phyloP scores from a whole-genome alignment of 2,797 vertebrate genomes.

The Danio kyathit region DNA sequence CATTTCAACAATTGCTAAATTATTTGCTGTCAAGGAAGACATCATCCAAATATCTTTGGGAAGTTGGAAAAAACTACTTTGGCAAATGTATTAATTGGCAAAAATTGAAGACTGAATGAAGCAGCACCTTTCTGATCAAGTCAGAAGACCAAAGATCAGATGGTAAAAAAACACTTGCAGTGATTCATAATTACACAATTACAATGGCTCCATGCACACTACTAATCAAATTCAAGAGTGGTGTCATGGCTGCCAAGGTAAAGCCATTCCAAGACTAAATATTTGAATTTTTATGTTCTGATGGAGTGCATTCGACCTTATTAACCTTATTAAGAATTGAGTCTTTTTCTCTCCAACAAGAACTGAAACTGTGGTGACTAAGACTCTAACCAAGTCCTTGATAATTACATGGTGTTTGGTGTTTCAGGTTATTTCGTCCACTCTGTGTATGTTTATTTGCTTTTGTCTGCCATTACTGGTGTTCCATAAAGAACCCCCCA shows the following conservation, averaged over 20 bases:
- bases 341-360: not conserved
- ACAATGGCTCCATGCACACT: conserved; percentile 21
- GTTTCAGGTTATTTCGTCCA: conserved; percentile 6
- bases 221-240: not conserved
- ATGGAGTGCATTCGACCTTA: not conserved
- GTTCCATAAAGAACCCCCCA: conserved; percentile 66
- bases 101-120: not conserved
- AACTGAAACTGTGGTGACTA: not conserved
- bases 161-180: not conserved
- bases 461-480: conserved; percentile 70
- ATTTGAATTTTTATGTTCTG: conserved; percentile 13
- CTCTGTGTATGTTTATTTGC: conserved; percentile 63
- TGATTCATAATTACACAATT: conserved; percentile 6
- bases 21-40: conserved; percentile 8
- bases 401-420: not conserved
- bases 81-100: not conserved
- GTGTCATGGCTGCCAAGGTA: not conserved
- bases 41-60: not conserved
- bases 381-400: not conserved
- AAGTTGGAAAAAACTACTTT: not conserved
- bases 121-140: not conserved
- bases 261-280: not conserved
- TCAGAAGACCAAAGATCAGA: not conserved
- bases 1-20: conserved; percentile 18
- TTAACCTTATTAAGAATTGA: not conserved